These are phyloP conservation scores for Apodemia mormo DNA, from an alignment of 2,888 invertebrate genomes.

Conservation along the genomic window DNA sequence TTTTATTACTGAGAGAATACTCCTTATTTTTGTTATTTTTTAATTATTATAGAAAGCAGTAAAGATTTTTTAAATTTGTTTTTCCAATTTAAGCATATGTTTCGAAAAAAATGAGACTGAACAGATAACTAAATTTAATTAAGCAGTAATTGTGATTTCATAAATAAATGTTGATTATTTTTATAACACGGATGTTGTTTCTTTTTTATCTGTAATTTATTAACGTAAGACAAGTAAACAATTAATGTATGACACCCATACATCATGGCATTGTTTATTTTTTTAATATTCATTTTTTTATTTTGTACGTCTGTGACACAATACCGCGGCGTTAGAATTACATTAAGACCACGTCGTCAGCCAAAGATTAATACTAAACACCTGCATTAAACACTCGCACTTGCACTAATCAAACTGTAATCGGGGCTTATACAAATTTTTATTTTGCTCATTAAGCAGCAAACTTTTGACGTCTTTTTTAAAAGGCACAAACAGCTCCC, in stretches of 20 bases:
- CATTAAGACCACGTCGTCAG: slow-evolving; percentile 20
- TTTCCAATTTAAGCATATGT: slow-evolving; percentile 1
- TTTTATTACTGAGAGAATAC: background rate
- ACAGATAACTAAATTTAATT: slow-evolving; percentile 1
- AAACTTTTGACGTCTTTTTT: too few species aligned
- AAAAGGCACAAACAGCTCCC: too few species aligned
- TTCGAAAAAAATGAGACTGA: background rate
- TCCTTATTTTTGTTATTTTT: too few species aligned
- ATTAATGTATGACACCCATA: slow-evolving; percentile 16
- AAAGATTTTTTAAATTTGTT: background rate
- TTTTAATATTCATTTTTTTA: slow-evolving; percentile 18
- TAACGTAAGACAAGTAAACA: slow-evolving; percentile 3
- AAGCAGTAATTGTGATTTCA: background rate
- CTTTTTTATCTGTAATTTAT: slow-evolving; percentile 4
- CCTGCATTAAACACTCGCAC: too few species aligned
- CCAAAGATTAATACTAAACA: background rate
- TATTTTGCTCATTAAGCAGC: too few species aligned
- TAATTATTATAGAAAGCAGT: background rate
- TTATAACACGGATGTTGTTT: slow-evolving; percentile 4
- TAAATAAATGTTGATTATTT: slow-evolving; percentile 7
- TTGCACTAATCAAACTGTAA: too few species aligned
- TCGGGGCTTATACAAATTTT: too few species aligned
- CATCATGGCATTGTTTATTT: slow-evolving; percentile 13
- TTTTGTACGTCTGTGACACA: slow-evolving; percentile 11
- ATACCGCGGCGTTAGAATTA: slow-evolving; percentile 19